These are phyloP conservation scores for Dexiosoma caninum DNA, from an alignment of 2,888 invertebrate genomes.

Conservation along the genomic window DNA sequence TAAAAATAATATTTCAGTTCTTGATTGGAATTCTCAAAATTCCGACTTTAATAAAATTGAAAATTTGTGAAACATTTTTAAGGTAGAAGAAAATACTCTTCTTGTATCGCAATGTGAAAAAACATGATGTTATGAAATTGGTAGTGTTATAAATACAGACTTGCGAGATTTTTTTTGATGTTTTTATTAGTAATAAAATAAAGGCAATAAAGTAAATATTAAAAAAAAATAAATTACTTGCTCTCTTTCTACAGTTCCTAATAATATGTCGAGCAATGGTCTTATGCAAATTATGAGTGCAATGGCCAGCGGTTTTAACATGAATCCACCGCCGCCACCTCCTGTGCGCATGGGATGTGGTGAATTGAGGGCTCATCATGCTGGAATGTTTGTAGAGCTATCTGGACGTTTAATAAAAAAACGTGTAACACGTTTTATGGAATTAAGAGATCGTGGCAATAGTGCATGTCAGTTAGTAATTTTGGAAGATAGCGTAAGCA, in stretches of 20 bases:
- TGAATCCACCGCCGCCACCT: conserved; percentile 76
- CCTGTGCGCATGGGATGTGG: conserved; percentile 80
- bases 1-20: too few relatives aligned
- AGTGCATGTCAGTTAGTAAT: conserved; percentile 81
- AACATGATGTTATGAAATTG: too few relatives aligned
- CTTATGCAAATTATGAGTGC: conserved; percentile 74
- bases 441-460: conserved; percentile 82
- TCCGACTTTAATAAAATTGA: too few relatives aligned
- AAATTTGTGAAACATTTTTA: too few relatives aligned
- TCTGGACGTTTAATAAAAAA: conserved; percentile 82
- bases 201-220: too few relatives aligned
- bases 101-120: too few relatives aligned
- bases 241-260: conserved; percentile 32
- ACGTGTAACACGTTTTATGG: conserved; percentile 80
- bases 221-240: too few relatives aligned
- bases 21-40: too few relatives aligned
- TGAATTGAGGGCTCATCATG: conserved; percentile 79
- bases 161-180: too few relatives aligned
- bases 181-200: too few relatives aligned
- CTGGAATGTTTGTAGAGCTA: conserved; percentile 80
- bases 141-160: too few relatives aligned
- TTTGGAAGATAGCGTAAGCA: conserved; percentile 72
- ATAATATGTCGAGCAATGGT: conserved; percentile 67
- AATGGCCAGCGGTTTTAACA: conserved; percentile 74
- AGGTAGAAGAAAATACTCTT: too few relatives aligned